A percentile compares a stretch with the other conserved stretches of the same genome.
Evolutionary conservation across 2,888 invertebrate genomes (phyloP).

Genomic region (Agonopterix heracliana): DNA sequence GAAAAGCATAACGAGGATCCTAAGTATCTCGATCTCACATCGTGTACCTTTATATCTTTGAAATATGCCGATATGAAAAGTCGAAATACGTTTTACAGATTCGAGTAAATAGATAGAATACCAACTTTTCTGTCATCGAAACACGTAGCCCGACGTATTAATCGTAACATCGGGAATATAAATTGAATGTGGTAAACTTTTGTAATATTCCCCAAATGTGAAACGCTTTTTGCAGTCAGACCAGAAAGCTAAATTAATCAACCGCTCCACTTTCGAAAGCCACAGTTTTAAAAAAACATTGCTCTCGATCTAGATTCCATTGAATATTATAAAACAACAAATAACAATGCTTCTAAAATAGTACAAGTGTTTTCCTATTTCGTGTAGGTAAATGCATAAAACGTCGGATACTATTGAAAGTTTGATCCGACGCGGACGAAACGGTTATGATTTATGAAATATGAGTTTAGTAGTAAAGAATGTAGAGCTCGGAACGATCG

Average conservation of each 20-base stretch:
- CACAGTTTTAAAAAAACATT: neutral
- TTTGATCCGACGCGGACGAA: slow-evolving; percentile 9
- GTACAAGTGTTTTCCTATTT: too few relatives aligned
- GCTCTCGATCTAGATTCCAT: neutral
- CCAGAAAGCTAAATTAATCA: slow-evolving; percentile 7
- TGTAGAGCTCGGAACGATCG: slow-evolving; percentile 26
- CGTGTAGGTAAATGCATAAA: slow-evolving; percentile 7
- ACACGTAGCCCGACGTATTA: too few relatives aligned
- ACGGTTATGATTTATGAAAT: slow-evolving; percentile 23
- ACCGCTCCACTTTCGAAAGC: slow-evolving; percentile 1
- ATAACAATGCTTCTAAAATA: too few relatives aligned
- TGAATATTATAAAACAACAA: neutral
- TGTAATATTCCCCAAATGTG: slow-evolving; percentile 8
- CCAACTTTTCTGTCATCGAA: neutral
- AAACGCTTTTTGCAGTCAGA: slow-evolving; percentile 5
- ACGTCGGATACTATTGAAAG: slow-evolving; percentile 15
- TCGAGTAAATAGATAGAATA: neutral
- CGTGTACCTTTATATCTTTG: slow-evolving; percentile 4
- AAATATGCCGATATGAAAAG: slow-evolving; percentile 8
- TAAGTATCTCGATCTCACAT: slow-evolving; percentile 9
- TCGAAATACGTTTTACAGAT: neutral
- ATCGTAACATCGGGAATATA: neutral
- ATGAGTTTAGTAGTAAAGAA: slow-evolving; percentile 25
- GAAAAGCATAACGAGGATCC: slow-evolving; percentile 21
- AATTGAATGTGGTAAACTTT: slow-evolving; percentile 10